phyloP scores from a whole-genome alignment of 2,888 invertebrate genomes.

The Nycteola revayana region DNA sequence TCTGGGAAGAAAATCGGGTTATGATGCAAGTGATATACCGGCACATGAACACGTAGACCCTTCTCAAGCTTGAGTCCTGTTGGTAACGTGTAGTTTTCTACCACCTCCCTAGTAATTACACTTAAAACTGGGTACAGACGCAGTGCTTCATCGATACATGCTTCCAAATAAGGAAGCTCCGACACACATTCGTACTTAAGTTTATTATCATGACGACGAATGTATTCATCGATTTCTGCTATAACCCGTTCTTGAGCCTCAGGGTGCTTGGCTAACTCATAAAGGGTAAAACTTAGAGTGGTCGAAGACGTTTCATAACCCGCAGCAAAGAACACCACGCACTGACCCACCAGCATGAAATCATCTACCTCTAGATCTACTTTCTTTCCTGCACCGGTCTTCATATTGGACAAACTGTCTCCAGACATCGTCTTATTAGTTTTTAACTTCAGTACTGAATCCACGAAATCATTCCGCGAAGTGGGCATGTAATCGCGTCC shows the following conservation, averaged over 20 bases:
- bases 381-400: conserved; percentile 32
- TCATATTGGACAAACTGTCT: conserved; percentile 44
- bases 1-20: conserved; percentile 54
- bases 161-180: conserved; percentile 45
- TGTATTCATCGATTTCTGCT: conserved; percentile 45
- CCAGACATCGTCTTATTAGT: conserved; percentile 42
- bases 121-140: conserved; percentile 58
- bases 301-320: conserved; percentile 56
- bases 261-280: conserved; percentile 48
- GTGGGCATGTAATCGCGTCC: conserved; percentile 41
- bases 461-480: conserved; percentile 51
- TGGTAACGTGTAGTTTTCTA: conserved; percentile 52
- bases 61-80: conserved; percentile 48
- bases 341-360: conserved; percentile 74
- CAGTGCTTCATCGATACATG: conserved; percentile 50
- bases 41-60: conserved; percentile 55
- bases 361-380: conserved; percentile 50
- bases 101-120: conserved; percentile 49
- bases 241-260: conserved; percentile 36
- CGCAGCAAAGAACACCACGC: conserved; percentile 69
- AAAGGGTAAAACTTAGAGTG: conserved; percentile 41
- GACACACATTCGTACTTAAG: conserved; percentile 42
- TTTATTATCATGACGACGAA: conserved; percentile 36
- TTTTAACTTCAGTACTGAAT: conserved; percentile 47
- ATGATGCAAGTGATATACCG: conserved; percentile 52